Base-by-base conservation (phyloP, 1,140 invertebrate genomes). In the Platorchestia sp. region DNA sequence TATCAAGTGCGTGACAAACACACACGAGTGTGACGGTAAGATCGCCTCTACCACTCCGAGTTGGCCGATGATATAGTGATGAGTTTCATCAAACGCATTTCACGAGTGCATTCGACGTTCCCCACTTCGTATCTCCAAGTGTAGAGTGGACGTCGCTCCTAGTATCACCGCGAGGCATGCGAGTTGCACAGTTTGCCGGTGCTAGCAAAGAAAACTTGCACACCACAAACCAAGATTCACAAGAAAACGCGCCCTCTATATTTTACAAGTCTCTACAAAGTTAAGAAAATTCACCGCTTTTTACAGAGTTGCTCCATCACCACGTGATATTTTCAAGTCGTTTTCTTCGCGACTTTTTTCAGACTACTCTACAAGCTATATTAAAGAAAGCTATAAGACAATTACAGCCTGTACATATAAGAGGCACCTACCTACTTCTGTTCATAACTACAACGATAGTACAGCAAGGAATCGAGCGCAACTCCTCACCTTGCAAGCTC, bases 361-460 rank as follows among this genome's bases (percentile, higher is more conserved):
- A 41, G 44, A 93, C 91, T 6, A 93, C 91, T 93, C 45, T n/a
- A 93, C 41, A 36, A 6, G 44, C 91, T 93, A 93, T 42, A 93
- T 93, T 93, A 93, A 93, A 44, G 91, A 93, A 93, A 93, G 41
- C 91, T 93, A 93, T 45, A n/a, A 16, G 91, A 93, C 91, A 47
- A 93, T 93, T 93, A 93, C 91, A 93, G 91, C 91, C 91, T 93
- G 91, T 93, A 93, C 91, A 93, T 93, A 47, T 93, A 93, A 41
- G 91, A 93, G 91, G 91, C 91, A 93, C 91, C 91, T 93, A 93
- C 91, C 91, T 93, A 93, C 41, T 47, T 44, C 91, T 47, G 40
- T 93, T 93, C 5, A 44, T 93, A 93, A 93, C 91, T 93, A 93
- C 41, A 93, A 93, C 44, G 40, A 44, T 93, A 93, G 91, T 47